Evolutionary conservation across 1,140 invertebrate genomes (phyloP), one percentile per base, ranked within the genome.

Genomic region (Tetranychus urticae): DNA sequence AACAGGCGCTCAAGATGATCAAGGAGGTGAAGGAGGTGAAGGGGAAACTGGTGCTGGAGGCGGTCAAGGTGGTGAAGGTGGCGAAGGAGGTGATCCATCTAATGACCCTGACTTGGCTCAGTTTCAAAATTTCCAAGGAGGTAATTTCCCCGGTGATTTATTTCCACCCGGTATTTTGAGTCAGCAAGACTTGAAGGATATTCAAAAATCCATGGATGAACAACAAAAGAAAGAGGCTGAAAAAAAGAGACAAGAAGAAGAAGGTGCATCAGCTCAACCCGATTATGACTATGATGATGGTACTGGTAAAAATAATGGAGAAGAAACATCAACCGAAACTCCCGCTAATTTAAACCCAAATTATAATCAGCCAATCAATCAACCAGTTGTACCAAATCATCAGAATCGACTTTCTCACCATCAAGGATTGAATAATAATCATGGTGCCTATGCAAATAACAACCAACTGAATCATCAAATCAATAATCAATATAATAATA

Each of bases 121-220:
- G 14, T 61, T 61, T 33, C 50, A 61, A 31, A 61, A 61, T 45
- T n/a, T 55, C 8, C 31, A 35, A 55, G 34, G 35, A 10, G 12
- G 6, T 39, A 58, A 58, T 58, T 58, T 58, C 31, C 57, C 57
- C 36, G 57, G 31, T 23, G 61, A 62, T 39, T 54, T 62, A 33
- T 62, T 62, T 47, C 61, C 61, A 50, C 56, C 61, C 7, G 61
- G 61, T 14, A 58, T 62, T 33, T 58, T 62, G 34, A 48, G 42
- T 34, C 37, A 58, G 13, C 42, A 57, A n/a, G 61, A 62, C 23
- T 47, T 62, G 39, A 48, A 50, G 6, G 61, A 62, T 36, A 62
- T 62, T 23, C 37, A 58, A 50, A 62, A 62, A 42, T 35, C 23
- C 7, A 56, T 56, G 7, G 39, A 62, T 33, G 61, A 62, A 36